Evolutionary conservation across 2,888 invertebrate genomes (phyloP), one percentile per base, ranked within the genome.

Genomic region (Cataglyphis cursor): DNA sequence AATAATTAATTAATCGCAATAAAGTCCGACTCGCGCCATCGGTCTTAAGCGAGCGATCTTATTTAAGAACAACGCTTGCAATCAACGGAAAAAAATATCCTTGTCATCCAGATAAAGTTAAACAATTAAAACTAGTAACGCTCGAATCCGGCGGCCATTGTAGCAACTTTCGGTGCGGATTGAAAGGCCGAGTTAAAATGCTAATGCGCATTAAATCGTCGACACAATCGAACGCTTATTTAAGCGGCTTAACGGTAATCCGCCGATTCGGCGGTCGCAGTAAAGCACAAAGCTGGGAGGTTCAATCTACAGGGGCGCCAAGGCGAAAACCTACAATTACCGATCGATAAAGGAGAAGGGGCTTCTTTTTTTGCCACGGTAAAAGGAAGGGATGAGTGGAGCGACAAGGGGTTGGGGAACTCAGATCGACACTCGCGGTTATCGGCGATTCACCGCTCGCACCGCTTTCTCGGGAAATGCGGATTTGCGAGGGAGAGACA

Each of bases 371-470:
- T 61, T 64, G 28, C 28, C 24, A 15, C 28, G 44, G 10, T 31
- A 65, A 57, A 8, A 41, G 24, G 54, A 24, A n/a, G 31, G 38
- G 38, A n/a, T 18, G 31, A 62, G 51, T n/a, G 62, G 21, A n/a
- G 31, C 18, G 48, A 48, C 48, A 31, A 38, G 81, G 74, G 74
- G 24, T 64, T 21, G 66, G 54, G 28, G 28, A 81, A 80, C 81
- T 65, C 82, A 85, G 85, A 78, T 78, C 86, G 90, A 90, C 87
- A 83, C 70, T 85, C 82, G 82, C 70, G 84, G 85, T 90, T 90
- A 90, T 90, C 90, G 88, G 82, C 68, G 83, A 87, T 87, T 89
- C 85, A 81, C 72, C 64, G 64, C 73, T 72, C 66, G 59, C 65
- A 44, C 80, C 74, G 41, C 31, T 85, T 68, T 82, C 57, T 57